phyloP scores from a whole-genome alignment of 2,113 vertebrate genomes.

The Prolemur simus region DNA sequence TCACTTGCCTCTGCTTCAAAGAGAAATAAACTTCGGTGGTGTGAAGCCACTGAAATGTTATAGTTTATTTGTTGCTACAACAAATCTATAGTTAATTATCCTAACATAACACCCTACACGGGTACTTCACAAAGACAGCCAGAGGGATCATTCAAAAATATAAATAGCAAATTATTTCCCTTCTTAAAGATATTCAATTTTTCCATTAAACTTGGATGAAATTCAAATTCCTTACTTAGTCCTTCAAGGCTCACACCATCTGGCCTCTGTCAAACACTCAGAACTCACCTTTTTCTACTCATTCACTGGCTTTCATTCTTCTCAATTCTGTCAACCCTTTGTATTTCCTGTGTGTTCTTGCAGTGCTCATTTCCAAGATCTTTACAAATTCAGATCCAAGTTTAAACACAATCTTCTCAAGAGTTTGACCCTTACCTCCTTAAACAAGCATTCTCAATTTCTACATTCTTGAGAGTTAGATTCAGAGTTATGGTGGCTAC shows the following conservation, averaged over 20 bases:
- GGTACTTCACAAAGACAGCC: background rate
- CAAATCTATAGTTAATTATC: background rate
- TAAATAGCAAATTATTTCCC: background rate
- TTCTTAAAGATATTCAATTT: background rate
- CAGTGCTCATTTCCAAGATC: background rate
- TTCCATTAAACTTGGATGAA: background rate
- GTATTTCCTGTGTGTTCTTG: background rate
- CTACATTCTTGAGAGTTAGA: background rate
- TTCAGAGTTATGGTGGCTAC: background rate
- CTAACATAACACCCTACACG: background rate
- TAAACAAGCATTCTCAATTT: background rate
- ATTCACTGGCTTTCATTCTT: background rate
- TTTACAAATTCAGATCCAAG: background rate
- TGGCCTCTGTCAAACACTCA: background rate
- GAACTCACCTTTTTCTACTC: background rate
- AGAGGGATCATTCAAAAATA: background rate
- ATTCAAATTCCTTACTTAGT: background rate
- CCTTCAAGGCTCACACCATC: background rate
- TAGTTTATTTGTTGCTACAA: background rate
- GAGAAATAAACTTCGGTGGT: background rate
- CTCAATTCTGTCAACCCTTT: accelerated
- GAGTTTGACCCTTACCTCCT: background rate
- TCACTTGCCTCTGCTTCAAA: background rate
- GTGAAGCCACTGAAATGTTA: background rate
- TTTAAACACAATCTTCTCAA: background rate